Conservation (phyloP, 2,888 invertebrate species). For the Cheilosia variabilis region DNA sequence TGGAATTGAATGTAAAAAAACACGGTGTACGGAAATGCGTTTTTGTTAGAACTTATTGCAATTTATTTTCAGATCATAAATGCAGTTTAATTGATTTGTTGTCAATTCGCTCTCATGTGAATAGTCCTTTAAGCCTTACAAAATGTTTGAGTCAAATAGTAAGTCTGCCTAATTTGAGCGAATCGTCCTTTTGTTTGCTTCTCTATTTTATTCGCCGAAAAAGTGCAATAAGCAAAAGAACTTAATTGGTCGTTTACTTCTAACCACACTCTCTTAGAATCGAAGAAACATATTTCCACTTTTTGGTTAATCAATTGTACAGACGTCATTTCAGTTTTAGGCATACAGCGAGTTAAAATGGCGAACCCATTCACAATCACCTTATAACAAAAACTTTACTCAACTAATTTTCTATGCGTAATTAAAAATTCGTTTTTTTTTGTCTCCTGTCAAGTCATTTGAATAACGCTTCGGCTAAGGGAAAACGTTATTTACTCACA, state of each 20-base stretch:
- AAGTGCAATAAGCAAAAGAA: constrained; percentile 3
- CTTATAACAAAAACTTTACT: constrained; percentile 29
- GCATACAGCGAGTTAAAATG: neutral
- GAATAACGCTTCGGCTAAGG: constrained; percentile 33
- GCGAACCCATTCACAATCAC: neutral
- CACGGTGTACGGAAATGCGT: too few relatives aligned
- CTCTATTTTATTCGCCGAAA: constrained; percentile 15
- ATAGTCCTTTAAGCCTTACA: too few relatives aligned
- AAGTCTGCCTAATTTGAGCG: constrained; percentile 28
- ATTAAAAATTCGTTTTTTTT: constrained; percentile 13
- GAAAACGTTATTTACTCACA: constrained; percentile 45
- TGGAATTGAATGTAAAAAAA: too few relatives aligned
- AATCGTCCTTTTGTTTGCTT: constrained; percentile 29
- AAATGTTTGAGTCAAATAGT: too few relatives aligned
- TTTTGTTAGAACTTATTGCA: too few relatives aligned
- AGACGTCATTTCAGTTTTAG: neutral
- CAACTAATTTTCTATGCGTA: constrained; percentile 35
- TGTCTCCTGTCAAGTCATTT: constrained; percentile 26
- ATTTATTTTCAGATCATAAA: too few relatives aligned
- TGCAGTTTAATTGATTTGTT: too few relatives aligned
- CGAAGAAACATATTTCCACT: neutral
- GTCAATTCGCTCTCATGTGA: too few relatives aligned
- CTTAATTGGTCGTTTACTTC: too few relatives aligned
- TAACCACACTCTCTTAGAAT: neutral
- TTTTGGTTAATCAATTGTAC: constrained; percentile 37